Percentiles rank a stretch among this genome's conserved stretches.
Evolutionary conservation across 1,140 invertebrate species (phyloP).

Genomic region (Halesus radiatus): DNA sequence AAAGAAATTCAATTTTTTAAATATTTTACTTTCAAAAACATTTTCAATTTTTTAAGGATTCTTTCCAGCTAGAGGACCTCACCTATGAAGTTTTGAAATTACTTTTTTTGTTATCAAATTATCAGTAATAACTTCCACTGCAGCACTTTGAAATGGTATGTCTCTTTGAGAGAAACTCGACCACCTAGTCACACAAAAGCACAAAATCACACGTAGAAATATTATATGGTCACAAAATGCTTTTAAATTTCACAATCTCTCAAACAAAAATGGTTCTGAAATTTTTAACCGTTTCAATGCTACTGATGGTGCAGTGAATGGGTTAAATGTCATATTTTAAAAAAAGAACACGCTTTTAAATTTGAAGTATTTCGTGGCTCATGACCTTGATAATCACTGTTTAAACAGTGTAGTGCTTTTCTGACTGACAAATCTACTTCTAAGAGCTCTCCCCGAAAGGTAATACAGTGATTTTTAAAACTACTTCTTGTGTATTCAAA

Average conservation of each 20-base stretch:
- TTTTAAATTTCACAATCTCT: neutral
- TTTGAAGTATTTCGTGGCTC: conserved; percentile 16
- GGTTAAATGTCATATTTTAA: neutral
- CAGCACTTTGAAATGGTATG: conserved; percentile 29
- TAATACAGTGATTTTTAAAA: neutral
- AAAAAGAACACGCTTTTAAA: neutral
- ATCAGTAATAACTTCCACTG: no score
- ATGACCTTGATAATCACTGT: neutral
- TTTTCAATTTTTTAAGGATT: no score
- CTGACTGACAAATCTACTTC: neutral
- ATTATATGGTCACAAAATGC: neutral
- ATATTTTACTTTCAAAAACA: no score
- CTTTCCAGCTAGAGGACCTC: no score
- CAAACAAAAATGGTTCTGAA: no score
- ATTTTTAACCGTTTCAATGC: no score
- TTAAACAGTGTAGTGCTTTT: conserved; percentile 23
- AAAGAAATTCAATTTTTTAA: no score
- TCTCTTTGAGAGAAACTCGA: conserved; percentile 20
- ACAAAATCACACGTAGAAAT: conserved; percentile 31
- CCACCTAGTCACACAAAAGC: conserved; percentile 31
- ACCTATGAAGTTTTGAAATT: neutral
- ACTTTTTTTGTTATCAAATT: neutral
- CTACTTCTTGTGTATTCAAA: neutral
- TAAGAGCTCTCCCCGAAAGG: conserved; percentile 17
- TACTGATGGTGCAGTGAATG: neutral